Evolutionary conservation across 1,140 invertebrate species (phyloP).

Genomic region (Drosophila setifemur): DNA sequence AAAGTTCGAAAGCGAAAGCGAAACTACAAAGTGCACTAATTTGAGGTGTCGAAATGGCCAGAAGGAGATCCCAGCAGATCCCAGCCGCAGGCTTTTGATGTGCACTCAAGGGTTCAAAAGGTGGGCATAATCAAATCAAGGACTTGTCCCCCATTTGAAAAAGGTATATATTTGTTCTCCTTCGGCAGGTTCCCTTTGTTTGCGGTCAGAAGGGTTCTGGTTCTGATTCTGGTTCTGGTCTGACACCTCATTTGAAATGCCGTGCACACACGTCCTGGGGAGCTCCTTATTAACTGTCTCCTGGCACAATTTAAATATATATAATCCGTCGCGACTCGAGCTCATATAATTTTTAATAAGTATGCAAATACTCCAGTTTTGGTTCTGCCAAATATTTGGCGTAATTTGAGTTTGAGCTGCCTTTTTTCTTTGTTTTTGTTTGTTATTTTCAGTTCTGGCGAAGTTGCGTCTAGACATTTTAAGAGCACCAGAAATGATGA

Average conservation of each 20-base stretch:
- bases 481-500: conserved; percentile 42
- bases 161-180: not conserved
- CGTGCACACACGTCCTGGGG: conserved; percentile 23
- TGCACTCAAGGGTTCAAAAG: conserved; percentile 67
- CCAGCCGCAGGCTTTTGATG: conserved; percentile 62
- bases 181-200: conserved; percentile 29
- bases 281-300: conserved; percentile 58
- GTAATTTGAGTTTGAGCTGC: conserved; percentile 43
- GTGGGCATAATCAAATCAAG: conserved; percentile 74
- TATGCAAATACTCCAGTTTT: conserved; percentile 57
- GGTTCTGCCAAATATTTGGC: conserved; percentile 15
- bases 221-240: conserved; percentile 3
- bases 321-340: conserved; percentile 48
- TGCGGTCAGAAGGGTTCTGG: conserved; percentile 8
- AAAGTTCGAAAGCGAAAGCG: conserved; percentile 15
- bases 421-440: conserved; percentile 29
- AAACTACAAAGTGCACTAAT: conserved; percentile 79
- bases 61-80: not conserved
- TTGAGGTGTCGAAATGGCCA: conserved; percentile 61
- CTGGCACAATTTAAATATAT: conserved; percentile 65
- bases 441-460: conserved; percentile 21
- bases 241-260: conserved; percentile 44
- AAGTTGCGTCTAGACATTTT: conserved; percentile 49
- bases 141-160: conserved; percentile 2
- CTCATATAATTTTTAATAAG: conserved; percentile 70